These are phyloP conservation scores for Eublepharis macularius DNA, from an alignment of 2,113 vertebrate species.

Conservation along the genomic window DNA sequence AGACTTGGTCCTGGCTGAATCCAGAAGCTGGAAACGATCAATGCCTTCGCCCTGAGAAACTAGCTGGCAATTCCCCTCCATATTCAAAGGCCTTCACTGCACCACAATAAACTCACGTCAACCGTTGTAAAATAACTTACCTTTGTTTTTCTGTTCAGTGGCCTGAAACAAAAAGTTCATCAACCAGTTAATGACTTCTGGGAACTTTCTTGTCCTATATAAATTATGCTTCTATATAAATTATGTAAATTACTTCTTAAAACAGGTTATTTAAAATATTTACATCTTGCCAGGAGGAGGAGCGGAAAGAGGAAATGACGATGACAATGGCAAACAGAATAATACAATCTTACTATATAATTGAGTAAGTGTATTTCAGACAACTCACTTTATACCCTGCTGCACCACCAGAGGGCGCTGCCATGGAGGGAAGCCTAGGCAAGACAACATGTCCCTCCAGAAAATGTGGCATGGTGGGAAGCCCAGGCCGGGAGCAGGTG, in stretches of 20 bases:
- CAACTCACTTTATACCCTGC: too few relatives aligned
- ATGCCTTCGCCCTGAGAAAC: neutral
- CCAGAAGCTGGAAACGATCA: neutral
- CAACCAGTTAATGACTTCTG: conserved; percentile 65
- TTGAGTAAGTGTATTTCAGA: too few relatives aligned
- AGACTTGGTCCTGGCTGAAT: too few relatives aligned
- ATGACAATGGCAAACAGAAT: too few relatives aligned
- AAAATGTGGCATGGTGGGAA: too few relatives aligned
- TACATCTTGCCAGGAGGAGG: too few relatives aligned
- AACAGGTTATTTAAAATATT: neutral
- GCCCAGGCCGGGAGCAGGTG: too few relatives aligned
- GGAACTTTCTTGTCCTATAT: conserved; percentile 1
- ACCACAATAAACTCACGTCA: neutral
- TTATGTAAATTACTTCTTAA: neutral
- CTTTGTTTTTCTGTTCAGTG: conserved; percentile 90
- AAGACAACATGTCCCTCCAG: too few relatives aligned
- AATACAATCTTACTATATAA: too few relatives aligned
- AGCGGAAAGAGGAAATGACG: too few relatives aligned
- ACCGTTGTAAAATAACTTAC: conserved; percentile 75
- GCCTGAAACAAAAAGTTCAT: conserved; percentile 79
- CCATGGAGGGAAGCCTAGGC: too few relatives aligned
- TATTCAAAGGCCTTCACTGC: neutral
- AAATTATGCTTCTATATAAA: conserved; percentile 1
- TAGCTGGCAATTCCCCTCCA: neutral
- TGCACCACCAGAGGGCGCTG: too few relatives aligned